Base-by-base conservation (phyloP, 2,113 vertebrate species). In the Elephas maximus region DNA sequence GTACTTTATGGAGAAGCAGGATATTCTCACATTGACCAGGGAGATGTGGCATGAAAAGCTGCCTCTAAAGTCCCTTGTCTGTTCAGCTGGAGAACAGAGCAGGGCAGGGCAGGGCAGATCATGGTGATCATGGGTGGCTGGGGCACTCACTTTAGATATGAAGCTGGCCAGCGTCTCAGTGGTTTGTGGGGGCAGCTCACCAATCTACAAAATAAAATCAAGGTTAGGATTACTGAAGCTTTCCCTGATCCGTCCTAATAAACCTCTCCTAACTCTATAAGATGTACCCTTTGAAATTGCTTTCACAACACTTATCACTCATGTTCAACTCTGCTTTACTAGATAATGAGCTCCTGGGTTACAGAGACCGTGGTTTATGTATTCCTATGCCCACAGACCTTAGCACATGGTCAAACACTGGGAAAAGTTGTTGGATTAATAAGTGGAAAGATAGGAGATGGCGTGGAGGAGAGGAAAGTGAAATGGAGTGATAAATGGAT, bases 101-200 rank as follows among this genome's bases (percentile, higher is more conserved):
- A 71, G 28, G 73, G 7, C 7, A 76, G 37, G 51, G 41, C n/a
- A 71, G 28, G 73, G 7, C 7, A 80, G 48, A 5, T 4, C 0
- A 0, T 4, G n/a, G 45, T 9, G 37, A 26, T 18, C n/a, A 24
- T 1, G 17, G 17, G 76, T 11, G 20, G 11, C 1, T 4, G 41
- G 8, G n/a, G 6, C 44, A 97, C 98, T 93, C 95, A 98, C 98
- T 93, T 85, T 6, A 0, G 98, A 97, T 48, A 98, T 73, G 92
- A 98, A 97, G 76, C 26, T n/a, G 76, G 95, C 91, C 60, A 98
- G 48, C 1, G 41, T 95, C 1, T 15, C 4, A 0, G 97, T 97
- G 26, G 93, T 97, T 67, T 98, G 94, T 0, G 87, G 77, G 18
- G 94, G 71, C 74, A 98, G 79, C 7, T 94, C 33, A 26, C 92